Evolutionary conservation across 2,797 vertebrate species (phyloP).

Genomic region (Tauraco hartlaubi): DNA sequence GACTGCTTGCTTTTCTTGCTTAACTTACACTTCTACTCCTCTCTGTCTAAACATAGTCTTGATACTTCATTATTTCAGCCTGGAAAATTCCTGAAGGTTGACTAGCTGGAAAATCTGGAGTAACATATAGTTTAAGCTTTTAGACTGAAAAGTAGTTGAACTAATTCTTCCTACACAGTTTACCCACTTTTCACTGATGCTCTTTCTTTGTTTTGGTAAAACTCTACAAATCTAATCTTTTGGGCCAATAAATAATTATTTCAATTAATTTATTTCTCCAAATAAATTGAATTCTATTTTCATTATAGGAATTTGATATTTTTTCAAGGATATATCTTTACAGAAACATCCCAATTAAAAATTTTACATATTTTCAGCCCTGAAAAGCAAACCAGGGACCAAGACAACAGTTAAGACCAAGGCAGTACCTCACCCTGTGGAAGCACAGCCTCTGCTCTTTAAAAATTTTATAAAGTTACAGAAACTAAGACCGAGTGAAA

Average conservation of each 20-base stretch:
- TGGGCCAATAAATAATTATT: neutral
- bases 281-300: neutral
- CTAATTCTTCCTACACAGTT: neutral
- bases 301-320: neutral
- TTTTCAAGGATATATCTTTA: neutral
- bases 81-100: constrained; percentile 45
- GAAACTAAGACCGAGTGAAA: neutral
- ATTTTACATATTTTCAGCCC: neutral
- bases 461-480: neutral
- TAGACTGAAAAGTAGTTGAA: neutral
- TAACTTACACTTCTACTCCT: constrained; percentile 37
- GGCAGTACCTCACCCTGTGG: neutral
- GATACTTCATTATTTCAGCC: constrained; percentile 28
- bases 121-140: constrained; percentile 14
- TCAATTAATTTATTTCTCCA: neutral
- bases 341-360: neutral
- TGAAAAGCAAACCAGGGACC: neutral
- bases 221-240: neutral
- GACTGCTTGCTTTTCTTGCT: constrained; percentile 5
- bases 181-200: neutral
- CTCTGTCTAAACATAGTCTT: constrained; percentile 28
- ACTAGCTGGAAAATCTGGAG: constrained; percentile 10
- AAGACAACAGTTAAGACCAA: neutral
- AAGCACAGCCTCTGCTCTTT: neutral
- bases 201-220: neutral